Conservation (phyloP, 2,113 vertebrate genomes). For the Rhinopomastus cyanomelas region DNA sequence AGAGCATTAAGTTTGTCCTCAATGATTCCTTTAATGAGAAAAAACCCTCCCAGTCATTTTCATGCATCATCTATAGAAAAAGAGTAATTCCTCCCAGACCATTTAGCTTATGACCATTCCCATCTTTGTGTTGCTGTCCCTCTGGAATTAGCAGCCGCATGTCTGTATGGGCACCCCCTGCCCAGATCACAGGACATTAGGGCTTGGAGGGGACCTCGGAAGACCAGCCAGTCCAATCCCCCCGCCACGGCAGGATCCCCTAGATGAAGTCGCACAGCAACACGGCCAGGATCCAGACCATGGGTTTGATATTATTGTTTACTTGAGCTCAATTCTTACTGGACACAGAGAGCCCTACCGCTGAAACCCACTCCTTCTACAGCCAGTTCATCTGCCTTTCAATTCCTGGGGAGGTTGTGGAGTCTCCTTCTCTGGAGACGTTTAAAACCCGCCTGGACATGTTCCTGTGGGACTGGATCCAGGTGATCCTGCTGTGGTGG, state of each 20-base stretch:
- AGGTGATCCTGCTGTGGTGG: too few relatives aligned
- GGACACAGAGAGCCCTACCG: background rate
- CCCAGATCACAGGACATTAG: too few relatives aligned
- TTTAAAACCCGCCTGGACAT: too few relatives aligned
- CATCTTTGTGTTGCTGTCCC: background rate
- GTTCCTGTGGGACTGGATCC: too few relatives aligned
- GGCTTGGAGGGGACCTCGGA: too few relatives aligned
- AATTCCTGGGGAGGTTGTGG: too few relatives aligned
- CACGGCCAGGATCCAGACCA: background rate
- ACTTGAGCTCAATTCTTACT: background rate
- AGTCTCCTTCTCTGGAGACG: too few relatives aligned
- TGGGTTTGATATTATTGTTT: background rate
- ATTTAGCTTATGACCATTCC: background rate
- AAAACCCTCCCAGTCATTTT: background rate
- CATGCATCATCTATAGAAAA: background rate
- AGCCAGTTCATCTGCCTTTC: background rate
- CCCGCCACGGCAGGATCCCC: too few relatives aligned
- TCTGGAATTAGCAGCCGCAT: background rate
- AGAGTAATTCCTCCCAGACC: background rate
- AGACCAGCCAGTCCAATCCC: too few relatives aligned
- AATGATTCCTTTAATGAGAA: background rate
- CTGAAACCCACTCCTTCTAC: background rate
- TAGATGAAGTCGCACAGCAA: too few relatives aligned
- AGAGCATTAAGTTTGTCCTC: conserved; percentile 27
- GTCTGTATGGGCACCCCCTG: background rate